phyloP scores from a whole-genome alignment of 2,113 vertebrate species.

The Thymallus thymallus region DNA sequence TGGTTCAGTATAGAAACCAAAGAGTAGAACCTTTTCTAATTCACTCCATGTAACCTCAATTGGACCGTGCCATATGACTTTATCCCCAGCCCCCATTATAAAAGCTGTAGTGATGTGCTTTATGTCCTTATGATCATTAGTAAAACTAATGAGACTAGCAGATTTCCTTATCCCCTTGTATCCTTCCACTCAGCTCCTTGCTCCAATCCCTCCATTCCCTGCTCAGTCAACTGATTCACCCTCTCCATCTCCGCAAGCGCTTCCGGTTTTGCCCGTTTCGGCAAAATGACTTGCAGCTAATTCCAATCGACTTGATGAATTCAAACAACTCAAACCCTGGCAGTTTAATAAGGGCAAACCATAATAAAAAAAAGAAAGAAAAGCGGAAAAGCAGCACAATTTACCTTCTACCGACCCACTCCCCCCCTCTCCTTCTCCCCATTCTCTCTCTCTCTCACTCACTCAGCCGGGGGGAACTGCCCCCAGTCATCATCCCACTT shows the following conservation, averaged over 20 bases:
- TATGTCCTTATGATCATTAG: conserved; percentile 69
- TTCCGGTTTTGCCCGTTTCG: conserved; percentile 16
- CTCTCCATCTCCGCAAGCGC: conserved; percentile 44
- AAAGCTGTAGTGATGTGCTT: conserved; percentile 50
- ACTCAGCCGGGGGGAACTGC: conserved; percentile 3
- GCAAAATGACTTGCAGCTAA: conserved; percentile 64
- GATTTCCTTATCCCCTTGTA: conserved; percentile 53
- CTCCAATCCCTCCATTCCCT: conserved; percentile 63
- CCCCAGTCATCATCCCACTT: conserved; percentile 46
- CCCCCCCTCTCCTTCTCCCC: not conserved
- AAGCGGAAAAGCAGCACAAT: conserved; percentile 17
- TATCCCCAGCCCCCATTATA: conserved; percentile 66
- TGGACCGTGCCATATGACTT: conserved; percentile 54
- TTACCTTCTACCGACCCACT: not conserved
- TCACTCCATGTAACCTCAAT: conserved; percentile 37
- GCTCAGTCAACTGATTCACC: conserved; percentile 57
- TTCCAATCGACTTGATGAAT: conserved; percentile 68
- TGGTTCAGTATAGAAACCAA: not conserved
- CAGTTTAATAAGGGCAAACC: conserved; percentile 54
- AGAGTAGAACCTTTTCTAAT: not conserved
- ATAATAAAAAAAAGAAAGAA: conserved; percentile 47
- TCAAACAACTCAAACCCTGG: conserved; percentile 49
- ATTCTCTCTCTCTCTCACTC: no score
- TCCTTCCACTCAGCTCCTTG: conserved; percentile 52
- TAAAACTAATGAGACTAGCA: conserved; percentile 69